phyloP scores from a whole-genome alignment of 2,113 vertebrate genomes.

The Caranx ignobilis region DNA sequence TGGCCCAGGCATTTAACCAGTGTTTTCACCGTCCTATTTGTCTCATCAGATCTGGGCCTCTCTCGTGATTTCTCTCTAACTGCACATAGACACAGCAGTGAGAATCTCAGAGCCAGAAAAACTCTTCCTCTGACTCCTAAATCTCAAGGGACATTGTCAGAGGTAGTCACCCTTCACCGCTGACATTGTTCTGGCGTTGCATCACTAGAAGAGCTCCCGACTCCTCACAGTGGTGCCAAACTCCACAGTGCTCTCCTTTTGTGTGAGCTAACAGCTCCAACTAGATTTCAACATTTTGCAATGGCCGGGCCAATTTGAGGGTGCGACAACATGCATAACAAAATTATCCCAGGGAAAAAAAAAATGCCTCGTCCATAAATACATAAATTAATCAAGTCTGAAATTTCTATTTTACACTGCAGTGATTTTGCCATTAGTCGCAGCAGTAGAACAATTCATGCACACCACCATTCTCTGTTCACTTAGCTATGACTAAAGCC shows the following conservation, averaged over 20 bases:
- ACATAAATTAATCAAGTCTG: constrained; percentile 87
- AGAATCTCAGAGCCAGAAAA: constrained; percentile 50
- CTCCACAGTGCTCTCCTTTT: constrained; percentile 47
- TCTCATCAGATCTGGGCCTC: constrained; percentile 60
- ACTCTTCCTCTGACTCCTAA: constrained; percentile 61
- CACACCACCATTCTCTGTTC: constrained; percentile 79
- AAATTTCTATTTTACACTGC: constrained; percentile 89
- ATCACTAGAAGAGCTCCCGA: constrained; percentile 54
- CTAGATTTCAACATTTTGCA: constrained; percentile 62
- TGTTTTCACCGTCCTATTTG: constrained; percentile 58
- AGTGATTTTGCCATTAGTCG: constrained; percentile 85
- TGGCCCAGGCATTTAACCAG: constrained; percentile 33
- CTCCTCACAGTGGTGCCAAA: constrained; percentile 39
- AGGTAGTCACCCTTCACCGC: constrained; percentile 73
- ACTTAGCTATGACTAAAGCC: constrained; percentile 86
- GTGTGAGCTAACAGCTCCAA: constrained; percentile 49
- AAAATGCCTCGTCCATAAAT: constrained; percentile 80
- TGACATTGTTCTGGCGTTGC: constrained; percentile 70
- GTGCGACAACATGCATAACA: constrained; percentile 72
- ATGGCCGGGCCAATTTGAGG: constrained; percentile 72
- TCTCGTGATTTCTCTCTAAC: constrained; percentile 52
- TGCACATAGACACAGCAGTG: constrained; percentile 42
- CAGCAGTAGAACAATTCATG: constrained; percentile 82
- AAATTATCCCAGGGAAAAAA: constrained; percentile 71
- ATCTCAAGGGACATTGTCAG: constrained; percentile 77